These are phyloP conservation scores for Lepisosteus oculatus DNA, from an alignment of 2,113 vertebrate genomes.

Conservation along the genomic window DNA sequence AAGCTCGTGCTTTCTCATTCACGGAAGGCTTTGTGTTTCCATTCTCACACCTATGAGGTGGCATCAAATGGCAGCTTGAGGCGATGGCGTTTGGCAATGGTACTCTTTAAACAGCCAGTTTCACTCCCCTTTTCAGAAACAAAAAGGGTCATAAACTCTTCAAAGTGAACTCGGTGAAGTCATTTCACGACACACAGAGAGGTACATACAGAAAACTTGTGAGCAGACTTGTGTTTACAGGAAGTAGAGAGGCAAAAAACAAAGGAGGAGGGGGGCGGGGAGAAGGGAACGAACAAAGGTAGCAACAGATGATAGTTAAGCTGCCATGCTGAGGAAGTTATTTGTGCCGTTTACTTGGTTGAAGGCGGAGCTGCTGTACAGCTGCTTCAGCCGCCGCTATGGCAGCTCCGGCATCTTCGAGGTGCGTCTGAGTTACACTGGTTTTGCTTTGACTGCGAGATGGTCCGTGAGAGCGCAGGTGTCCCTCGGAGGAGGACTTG, in stretches of 20 bases:
- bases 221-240: slow-evolving; percentile 65
- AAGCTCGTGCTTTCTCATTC: too few relatives aligned
- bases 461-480: slow-evolving; percentile 92
- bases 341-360: slow-evolving; percentile 98
- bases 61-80: background rate
- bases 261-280: slow-evolving; percentile 57
- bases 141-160: slow-evolving; percentile 43
- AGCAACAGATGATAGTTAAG: slow-evolving; percentile 86
- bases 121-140: slow-evolving; percentile 60
- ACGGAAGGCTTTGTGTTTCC: background rate
- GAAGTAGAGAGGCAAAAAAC: slow-evolving; percentile 35
- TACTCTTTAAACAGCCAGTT: slow-evolving; percentile 77
- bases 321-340: slow-evolving; percentile 88
- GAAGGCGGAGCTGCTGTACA: slow-evolving; percentile 92
- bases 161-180: slow-evolving; percentile 58
- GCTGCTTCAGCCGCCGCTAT: slow-evolving; percentile 96
- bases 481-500: slow-evolving; percentile 96
- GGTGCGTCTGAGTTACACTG: slow-evolving; percentile 95
- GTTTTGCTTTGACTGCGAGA: slow-evolving; percentile 98
- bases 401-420: slow-evolving; percentile 93
- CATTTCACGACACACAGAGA: slow-evolving; percentile 61
- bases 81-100: slow-evolving; percentile 24
- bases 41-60: background rate
- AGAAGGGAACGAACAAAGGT: slow-evolving; percentile 58
- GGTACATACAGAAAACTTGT: slow-evolving; percentile 66